These are phyloP conservation scores for Mormoops blainvillei DNA, from an alignment of 2,113 vertebrate species.

Conservation along the genomic window DNA sequence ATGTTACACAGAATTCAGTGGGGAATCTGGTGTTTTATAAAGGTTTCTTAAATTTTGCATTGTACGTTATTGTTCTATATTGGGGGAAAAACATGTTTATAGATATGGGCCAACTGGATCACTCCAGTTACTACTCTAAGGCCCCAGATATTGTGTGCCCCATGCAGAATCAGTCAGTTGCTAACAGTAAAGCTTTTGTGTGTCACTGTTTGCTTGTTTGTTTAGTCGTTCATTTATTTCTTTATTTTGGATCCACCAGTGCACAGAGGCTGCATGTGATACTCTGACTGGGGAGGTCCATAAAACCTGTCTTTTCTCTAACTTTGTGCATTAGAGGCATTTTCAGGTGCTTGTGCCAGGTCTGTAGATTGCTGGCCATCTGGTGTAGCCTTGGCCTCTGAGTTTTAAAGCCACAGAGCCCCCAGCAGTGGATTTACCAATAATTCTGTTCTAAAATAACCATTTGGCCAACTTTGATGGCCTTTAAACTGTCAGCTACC, in stretches of 20 bases:
- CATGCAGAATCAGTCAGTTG: background rate
- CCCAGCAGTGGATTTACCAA: background rate
- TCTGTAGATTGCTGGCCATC: background rate
- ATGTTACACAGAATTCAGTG: background rate
- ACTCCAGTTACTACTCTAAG: background rate
- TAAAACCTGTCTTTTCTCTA: background rate
- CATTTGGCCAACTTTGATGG: background rate
- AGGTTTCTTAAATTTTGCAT: constrained; percentile 26
- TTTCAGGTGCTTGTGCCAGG: background rate
- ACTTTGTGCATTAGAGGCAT: background rate
- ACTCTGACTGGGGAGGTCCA: background rate
- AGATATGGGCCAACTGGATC: background rate
- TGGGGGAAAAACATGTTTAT: background rate
- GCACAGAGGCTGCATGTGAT: background rate
- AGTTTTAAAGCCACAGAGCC: background rate
- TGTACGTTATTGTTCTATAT: background rate
- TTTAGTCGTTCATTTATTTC: background rate
- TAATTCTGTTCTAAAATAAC: background rate
- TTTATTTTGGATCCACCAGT: background rate
- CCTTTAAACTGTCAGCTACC: background rate
- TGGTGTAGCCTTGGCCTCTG: background rate
- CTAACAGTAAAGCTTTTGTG: background rate
- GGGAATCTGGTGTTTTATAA: background rate
- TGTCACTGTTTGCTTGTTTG: background rate
- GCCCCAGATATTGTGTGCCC: background rate